These are phyloP conservation scores for Spea hammondii DNA, from an alignment of 2,797 vertebrate species.

Conservation along the genomic window DNA sequence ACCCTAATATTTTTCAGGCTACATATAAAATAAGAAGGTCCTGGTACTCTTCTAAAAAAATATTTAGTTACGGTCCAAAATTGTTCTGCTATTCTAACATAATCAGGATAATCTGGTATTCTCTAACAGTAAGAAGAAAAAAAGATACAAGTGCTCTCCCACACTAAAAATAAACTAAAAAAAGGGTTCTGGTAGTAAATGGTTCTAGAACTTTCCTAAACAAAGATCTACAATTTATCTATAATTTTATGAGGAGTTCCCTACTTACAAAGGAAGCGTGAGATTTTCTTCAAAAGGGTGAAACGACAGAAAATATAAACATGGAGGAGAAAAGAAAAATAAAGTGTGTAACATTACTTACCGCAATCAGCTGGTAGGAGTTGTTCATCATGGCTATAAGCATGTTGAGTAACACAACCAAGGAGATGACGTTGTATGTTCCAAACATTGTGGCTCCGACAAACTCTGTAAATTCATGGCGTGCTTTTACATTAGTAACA, in stretches of 20 bases:
- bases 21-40: no score
- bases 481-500: slow-evolving; percentile 91
- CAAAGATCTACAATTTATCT: background rate
- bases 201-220: no score
- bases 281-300: background rate
- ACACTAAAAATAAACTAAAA: no score
- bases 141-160: background rate
- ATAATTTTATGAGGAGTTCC: background rate
- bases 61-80: no score
- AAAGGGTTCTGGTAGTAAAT: no score
- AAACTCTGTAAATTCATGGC: slow-evolving; percentile 93
- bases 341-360: slow-evolving; percentile 66
- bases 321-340: background rate
- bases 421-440: slow-evolving; percentile 93
- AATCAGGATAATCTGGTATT: no score
- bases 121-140: background rate
- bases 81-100: no score
- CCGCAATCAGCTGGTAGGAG: slow-evolving; percentile 95
- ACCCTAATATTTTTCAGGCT: no score
- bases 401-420: slow-evolving; percentile 95
- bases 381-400: slow-evolving; percentile 99
- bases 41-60: no score
- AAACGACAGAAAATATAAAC: background rate
- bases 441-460: slow-evolving; percentile 96
- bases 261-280: background rate